Evolutionary conservation across 2,888 invertebrate genomes (phyloP), one percentile per base, ranked within the genome.

Genomic region (Ditula angustiorana): DNA sequence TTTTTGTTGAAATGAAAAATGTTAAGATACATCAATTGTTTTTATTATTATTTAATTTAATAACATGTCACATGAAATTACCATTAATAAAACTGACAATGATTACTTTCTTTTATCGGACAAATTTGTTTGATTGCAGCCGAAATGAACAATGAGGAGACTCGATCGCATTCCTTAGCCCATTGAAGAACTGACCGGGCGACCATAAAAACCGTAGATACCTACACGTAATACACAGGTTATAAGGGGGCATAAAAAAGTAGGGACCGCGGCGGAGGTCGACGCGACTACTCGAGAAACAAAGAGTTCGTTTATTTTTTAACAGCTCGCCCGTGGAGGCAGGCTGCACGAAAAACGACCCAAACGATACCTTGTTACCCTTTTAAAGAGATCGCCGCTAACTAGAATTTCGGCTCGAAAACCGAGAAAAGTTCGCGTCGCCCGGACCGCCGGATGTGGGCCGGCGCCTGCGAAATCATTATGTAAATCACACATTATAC

Each of bases 261-360:
- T 84, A 85, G 88, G 87, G 90, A 86, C 89, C 89, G 89, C 92
- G 87, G 85, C 90, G 92, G 92, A 92, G 92, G 92, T 92, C 92
- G 92, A 87, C 77, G 83, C 84, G 91, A 90, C 92, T 91, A 90
- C 90, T 89, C 90, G 90, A 92, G 92, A 92, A 92, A 92, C 92
- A 92, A 92, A 92, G 91, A 88, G 81, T 87, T 92, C 89, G 88
- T 92, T 92, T 92, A 92, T 92, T 92, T 92, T 92, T 92, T 92
- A 92, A 92, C 92, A 92, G 92, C 92, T 92, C 87, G 88, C 88
- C 82, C 87, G 89, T 90, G 88, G 88, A 92, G 90, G 92, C 92
- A 90, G 90, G 86, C 87, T 86, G 86, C 87, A 88, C 85, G 88
- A 91, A 92, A 92, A 92, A 92, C 85, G 78, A 91, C 87, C 86